Conservation (phyloP, 2,888 invertebrate species). For the Sisyra nigra region DNA sequence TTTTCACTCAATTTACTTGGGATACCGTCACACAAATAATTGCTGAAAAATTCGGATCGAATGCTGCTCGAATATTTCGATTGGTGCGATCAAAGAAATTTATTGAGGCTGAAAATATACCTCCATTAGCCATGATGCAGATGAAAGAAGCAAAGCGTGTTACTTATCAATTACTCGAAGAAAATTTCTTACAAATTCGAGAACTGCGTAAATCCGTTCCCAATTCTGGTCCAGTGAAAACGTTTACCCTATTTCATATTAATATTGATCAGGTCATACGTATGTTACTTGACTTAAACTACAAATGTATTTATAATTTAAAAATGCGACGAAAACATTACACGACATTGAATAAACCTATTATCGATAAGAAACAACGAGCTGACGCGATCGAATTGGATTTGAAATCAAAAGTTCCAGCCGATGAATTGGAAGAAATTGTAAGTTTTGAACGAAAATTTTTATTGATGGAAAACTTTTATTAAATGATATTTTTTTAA, state of each 20-base stretch:
- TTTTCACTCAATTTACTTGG: slow-evolving; percentile 55
- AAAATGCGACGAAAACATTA: slow-evolving; percentile 49
- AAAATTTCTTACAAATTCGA: slow-evolving; percentile 55
- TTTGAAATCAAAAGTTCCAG: slow-evolving; percentile 60
- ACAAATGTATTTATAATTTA: slow-evolving; percentile 52
- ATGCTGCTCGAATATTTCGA: slow-evolving; percentile 76
- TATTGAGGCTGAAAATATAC: slow-evolving; percentile 84
- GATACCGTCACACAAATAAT: slow-evolving; percentile 64
- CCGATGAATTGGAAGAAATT: slow-evolving; percentile 58
- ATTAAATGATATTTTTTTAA: slow-evolving; percentile 9
- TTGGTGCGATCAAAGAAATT: slow-evolving; percentile 64
- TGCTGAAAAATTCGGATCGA: slow-evolving; percentile 70
- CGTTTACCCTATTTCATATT: slow-evolving; percentile 61
- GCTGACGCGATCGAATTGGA: slow-evolving; percentile 68
- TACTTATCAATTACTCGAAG: slow-evolving; percentile 70
- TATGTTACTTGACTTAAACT: slow-evolving; percentile 52
- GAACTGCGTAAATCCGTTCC: slow-evolving; percentile 55
- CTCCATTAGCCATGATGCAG: slow-evolving; percentile 83
- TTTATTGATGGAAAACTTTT: slow-evolving; percentile 4
- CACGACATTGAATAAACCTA: slow-evolving; percentile 50
- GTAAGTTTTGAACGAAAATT: slow-evolving; percentile 27
- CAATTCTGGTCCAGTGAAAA: slow-evolving; percentile 59
- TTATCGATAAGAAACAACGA: slow-evolving; percentile 75
- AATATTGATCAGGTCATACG: slow-evolving; percentile 50
- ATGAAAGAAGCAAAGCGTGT: slow-evolving; percentile 84